Conservation (phyloP, 2,113 vertebrate species). For the Cairina moschata region DNA sequence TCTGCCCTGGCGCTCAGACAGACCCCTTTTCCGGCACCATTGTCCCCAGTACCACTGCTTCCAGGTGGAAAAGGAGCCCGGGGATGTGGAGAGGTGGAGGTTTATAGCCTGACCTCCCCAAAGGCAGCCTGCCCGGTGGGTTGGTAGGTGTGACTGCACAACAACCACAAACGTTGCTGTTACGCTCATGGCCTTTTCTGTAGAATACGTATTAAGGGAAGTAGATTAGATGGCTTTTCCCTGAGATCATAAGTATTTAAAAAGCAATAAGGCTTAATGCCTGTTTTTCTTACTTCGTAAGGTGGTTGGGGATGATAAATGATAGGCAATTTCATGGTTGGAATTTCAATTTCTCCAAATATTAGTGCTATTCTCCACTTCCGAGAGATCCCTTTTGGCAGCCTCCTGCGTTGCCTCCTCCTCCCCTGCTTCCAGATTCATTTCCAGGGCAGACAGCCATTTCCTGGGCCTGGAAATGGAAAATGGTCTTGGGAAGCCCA, state of each 20-base stretch:
- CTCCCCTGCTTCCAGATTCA: slow-evolving; percentile 27
- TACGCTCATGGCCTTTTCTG: background rate
- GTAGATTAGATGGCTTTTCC: slow-evolving; percentile 10
- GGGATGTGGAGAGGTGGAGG: background rate
- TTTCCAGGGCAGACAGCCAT: background rate
- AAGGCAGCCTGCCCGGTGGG: rapidly evolving
- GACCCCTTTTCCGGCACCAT: background rate
- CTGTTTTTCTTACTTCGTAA: slow-evolving; percentile 70
- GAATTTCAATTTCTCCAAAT: slow-evolving; percentile 80
- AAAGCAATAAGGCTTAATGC: slow-evolving; percentile 78
- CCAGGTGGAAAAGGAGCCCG: background rate
- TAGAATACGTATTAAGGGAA: background rate
- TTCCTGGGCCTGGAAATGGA: background rate
- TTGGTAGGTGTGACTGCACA: rapidly evolving
- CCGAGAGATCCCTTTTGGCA: slow-evolving; percentile 73
- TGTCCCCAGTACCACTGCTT: background rate
- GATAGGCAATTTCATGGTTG: slow-evolving; percentile 81
- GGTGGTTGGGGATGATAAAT: slow-evolving; percentile 79
- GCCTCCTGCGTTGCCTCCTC: slow-evolving; percentile 23
- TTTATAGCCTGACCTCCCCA: background rate
- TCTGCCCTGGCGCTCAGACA: background rate
- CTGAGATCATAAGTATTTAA: slow-evolving; percentile 71
- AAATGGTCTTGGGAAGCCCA: background rate
- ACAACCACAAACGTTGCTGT: background rate
- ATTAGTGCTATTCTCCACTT: slow-evolving; percentile 73